A percentile compares a stretch with the other conserved stretches of the same genome.
Evolutionary conservation across 2,888 invertebrate genomes (phyloP).

Genomic region (Tupiocoris notatus): DNA sequence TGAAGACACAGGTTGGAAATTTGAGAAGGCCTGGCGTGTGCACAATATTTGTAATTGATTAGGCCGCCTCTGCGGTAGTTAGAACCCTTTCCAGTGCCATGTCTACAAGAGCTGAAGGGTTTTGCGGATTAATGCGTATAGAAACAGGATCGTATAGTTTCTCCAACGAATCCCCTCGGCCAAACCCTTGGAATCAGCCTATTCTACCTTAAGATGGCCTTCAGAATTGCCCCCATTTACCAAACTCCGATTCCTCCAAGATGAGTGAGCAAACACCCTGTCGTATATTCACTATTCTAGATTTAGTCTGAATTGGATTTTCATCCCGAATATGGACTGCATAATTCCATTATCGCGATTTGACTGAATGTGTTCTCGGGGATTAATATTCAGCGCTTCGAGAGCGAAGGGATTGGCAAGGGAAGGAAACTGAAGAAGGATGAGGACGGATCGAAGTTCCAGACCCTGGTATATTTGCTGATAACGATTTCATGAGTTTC

Average conservation of each 20-base stretch:
- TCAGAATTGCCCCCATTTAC: background rate
- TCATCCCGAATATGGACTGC: conserved; percentile 41
- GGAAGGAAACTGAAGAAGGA: background rate
- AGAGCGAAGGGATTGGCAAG: conserved; percentile 1
- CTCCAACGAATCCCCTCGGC: background rate
- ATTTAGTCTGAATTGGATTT: conserved; percentile 41
- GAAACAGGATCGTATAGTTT: background rate
- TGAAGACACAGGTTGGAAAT: conserved; percentile 36
- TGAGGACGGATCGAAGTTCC: conserved; percentile 8
- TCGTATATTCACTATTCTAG: background rate
- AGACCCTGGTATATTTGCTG: background rate
- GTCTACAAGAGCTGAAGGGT: conserved; percentile 31
- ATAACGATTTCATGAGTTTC: too few species aligned
- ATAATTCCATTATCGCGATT: conserved; percentile 39
- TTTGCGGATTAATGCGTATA: conserved; percentile 25
- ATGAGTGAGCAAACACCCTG: background rate
- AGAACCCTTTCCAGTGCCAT: conserved; percentile 1
- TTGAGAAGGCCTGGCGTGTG: conserved; percentile 14
- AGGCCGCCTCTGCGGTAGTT: conserved; percentile 8
- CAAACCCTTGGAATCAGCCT: background rate
- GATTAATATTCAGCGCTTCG: conserved; percentile 29
- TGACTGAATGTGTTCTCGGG: conserved; percentile 24
- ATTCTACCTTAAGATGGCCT: background rate
- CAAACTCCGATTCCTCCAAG: background rate
- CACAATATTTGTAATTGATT: conserved; percentile 41